Conservation (phyloP, 2,797 vertebrate species). For the Betta splendens region DNA sequence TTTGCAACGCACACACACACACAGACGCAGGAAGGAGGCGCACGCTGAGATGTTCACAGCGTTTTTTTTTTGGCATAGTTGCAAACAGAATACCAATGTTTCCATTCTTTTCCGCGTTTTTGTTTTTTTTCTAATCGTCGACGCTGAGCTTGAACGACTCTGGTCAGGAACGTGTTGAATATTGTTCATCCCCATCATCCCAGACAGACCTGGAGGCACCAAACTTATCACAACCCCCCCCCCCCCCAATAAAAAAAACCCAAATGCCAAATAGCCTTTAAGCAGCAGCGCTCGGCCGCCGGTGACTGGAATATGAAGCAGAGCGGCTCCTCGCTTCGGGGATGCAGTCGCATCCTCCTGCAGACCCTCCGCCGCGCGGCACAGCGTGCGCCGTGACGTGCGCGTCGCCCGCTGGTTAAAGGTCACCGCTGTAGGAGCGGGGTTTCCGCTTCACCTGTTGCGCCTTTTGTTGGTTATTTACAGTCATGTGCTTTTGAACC, state of each 20-base stretch:
- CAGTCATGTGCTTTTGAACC: conserved; percentile 20
- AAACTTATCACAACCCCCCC: conserved; percentile 59
- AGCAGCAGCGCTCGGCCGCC: conserved; percentile 62
- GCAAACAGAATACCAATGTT: conserved; percentile 43
- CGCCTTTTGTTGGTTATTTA: conserved; percentile 43
- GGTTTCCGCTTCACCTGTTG: conserved; percentile 51
- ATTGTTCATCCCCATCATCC: conserved; percentile 54
- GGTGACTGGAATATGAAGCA: conserved; percentile 78
- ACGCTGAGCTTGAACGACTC: conserved; percentile 22
- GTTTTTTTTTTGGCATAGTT: conserved; percentile 42
- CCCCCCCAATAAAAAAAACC: conserved; percentile 26
- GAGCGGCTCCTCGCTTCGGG: conserved; percentile 65
- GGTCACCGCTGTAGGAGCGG: conserved; percentile 55
- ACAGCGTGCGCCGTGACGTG: conserved; percentile 22
- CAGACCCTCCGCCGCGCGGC: conserved; percentile 56
- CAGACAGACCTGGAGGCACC: conserved; percentile 63
- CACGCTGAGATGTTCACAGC: conserved; percentile 40
- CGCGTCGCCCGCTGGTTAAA: conserved; percentile 58
- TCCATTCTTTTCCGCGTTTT: conserved; percentile 13
- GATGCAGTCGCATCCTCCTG: conserved; percentile 68
- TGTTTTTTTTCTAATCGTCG: conserved; percentile 19
- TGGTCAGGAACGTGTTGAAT: conserved; percentile 40
- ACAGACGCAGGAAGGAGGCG: conserved; percentile 25
- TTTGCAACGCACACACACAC: conserved; percentile 47
- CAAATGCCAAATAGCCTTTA: conserved; percentile 70